These are phyloP conservation scores for Quadriops clusia DNA, from an alignment of 2,888 invertebrate genomes.

Conservation along the genomic window DNA sequence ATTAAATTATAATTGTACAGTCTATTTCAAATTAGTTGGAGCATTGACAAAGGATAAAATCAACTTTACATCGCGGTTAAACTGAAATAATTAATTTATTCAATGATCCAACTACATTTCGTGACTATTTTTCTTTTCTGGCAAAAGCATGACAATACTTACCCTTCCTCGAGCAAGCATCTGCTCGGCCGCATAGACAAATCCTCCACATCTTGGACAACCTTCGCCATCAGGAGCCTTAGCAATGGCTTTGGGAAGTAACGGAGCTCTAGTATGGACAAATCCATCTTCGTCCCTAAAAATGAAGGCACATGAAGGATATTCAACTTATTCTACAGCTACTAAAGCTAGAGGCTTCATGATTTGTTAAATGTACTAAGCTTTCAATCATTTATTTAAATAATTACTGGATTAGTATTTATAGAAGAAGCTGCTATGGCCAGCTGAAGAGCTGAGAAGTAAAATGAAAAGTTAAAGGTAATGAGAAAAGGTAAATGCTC, in stretches of 20 bases:
- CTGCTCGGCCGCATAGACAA: slow-evolving; percentile 83
- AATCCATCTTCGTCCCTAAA: slow-evolving; percentile 24
- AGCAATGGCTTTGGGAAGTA: slow-evolving; percentile 52
- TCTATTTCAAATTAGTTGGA: too few species aligned
- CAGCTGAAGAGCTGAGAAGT: too few species aligned
- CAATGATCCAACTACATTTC: too few species aligned
- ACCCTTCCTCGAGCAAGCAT: slow-evolving; percentile 85
- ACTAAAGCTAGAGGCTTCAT: too few species aligned
- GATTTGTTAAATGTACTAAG: not conserved
- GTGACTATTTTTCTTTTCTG: too few species aligned
- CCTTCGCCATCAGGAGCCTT: slow-evolving; percentile 78
- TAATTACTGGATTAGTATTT: too few species aligned
- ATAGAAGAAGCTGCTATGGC: too few species aligned
- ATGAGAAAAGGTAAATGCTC: slow-evolving; percentile 35
- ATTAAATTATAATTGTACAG: slow-evolving; percentile 1
- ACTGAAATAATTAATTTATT: too few species aligned
- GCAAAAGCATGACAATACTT: too few species aligned
- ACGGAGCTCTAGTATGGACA: slow-evolving; percentile 24
- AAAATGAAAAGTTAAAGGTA: slow-evolving; percentile 22
- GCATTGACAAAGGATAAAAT: too few species aligned
- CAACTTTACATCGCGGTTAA: too few species aligned
- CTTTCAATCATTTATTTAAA: not conserved
- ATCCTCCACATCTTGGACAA: slow-evolving; percentile 81
- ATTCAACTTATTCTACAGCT: slow-evolving; percentile 2
- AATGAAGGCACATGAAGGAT: slow-evolving; percentile 4